Base-by-base conservation (phyloP, 2,113 vertebrate genomes). In the Nettapus auritus region DNA sequence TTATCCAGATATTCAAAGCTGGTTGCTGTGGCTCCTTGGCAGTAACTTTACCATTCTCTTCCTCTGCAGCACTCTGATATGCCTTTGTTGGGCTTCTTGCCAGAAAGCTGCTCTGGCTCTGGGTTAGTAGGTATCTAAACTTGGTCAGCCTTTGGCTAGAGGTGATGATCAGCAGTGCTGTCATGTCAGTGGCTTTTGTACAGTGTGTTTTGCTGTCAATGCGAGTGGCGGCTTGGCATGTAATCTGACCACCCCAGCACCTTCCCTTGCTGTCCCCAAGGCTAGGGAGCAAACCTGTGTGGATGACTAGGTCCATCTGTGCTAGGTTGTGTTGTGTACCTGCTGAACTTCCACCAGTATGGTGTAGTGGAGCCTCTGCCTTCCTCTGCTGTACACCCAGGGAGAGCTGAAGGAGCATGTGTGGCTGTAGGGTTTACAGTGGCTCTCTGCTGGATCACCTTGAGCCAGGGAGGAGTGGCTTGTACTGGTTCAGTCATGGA, bases 281-380 rank as follows among this genome's bases (percentile, higher is more conserved):
- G 22, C 2, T 71, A 76, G 56, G 40, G 20, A 23, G 18, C 23
- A 26, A 70, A 13, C 16, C 4, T 2, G 12, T 33, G 13, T 31
- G 46, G 25, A 44, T 13, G 8, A 16, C 20, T 23, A 33, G 56
- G 62, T 28, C 50, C 23, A 20, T 60, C 67, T 76, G 26, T 88
- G 79, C 48, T 34, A 25, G 6, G 14, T 74, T 4, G 0, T n/a
- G 63, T 16, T 5, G 5, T 44, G 13, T 20, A n/a, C 8, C 34
- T 88, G 23, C 29, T 33, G 64, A 56, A 11, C 52, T 29, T 26
- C 33, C 31, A 26, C 9, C 31, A 52, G 34, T 0, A 0, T 28
- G 40, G 48, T 5, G 10, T 8, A 5, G 2, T 44, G 12, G 48
- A 69, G 50, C 44, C 44, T 40, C 71, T 69, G 50, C 25, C 42